Base-by-base conservation (phyloP, 2,113 vertebrate genomes). In the Pangasianodon hypophthalmus region DNA sequence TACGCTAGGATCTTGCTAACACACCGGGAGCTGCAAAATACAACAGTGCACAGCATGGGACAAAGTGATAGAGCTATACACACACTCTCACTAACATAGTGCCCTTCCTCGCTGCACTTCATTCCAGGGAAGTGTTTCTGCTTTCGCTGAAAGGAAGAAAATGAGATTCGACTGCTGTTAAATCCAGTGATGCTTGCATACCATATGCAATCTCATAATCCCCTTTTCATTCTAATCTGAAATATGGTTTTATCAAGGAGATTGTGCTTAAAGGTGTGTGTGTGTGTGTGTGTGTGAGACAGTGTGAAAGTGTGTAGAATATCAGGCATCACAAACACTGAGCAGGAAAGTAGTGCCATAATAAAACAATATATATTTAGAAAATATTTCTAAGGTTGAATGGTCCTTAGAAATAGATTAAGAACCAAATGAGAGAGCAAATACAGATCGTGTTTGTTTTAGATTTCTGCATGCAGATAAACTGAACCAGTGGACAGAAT, bases 191-290 rank as follows among this genome's bases (percentile, higher is more conserved):
- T 1, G 44, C 14, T 48, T 14, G 52, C 16, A 73, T 37, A 88
- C 82, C 83, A 48, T 88, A 88, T 88, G 86, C 58, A 84, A 82
- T 86, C 46, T 75, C 84, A 64, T 90, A 86, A 91, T 91, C 88
- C 80, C 64, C 29, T 73, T 73, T 88, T 90, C 52, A 73, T 64
- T 75, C 75, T 90, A 86, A 90, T 89, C 91, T 88, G 41, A 73
- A 80, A 87, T 60, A 84, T 58, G 87, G 21, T 58, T 87, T 87
- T 48, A 84, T 52, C 26, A 62, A 7, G 37, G 19, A 48, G 13
- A 79, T 77, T 89, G 71, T 83, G 58, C 56, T 21, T 29, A 64
- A n/a, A 67, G 29, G 60, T 26, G 26, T 19, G 16, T 54, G 60
- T 32, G 44, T 85, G 48, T 37, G 69, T 64, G 48, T 14, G 24